These are phyloP conservation scores for Dasypus novemcinctus DNA, from an alignment of 2,113 vertebrate genomes.

Conservation along the genomic window DNA sequence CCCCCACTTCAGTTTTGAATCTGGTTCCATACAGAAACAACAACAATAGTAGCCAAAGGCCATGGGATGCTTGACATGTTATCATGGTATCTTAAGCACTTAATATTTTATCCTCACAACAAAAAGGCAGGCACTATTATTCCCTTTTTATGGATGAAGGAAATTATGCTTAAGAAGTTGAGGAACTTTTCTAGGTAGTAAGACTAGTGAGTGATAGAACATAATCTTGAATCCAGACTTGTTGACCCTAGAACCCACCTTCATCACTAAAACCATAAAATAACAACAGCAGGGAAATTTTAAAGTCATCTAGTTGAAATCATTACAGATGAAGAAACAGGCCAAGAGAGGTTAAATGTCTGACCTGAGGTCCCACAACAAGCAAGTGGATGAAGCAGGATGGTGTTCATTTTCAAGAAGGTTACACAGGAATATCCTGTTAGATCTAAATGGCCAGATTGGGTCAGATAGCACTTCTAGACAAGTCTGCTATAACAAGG, in stretches of 20 bases:
- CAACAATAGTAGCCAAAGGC: neutral
- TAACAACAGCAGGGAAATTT: neutral
- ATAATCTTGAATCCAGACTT: neutral
- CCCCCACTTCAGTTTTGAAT: neutral
- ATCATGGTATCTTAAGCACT: neutral
- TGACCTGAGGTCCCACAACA: neutral
- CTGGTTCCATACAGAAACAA: neutral
- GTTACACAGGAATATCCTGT: neutral
- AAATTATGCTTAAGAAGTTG: neutral
- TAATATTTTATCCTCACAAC: neutral
- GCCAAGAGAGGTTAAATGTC: neutral
- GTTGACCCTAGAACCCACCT: neutral
- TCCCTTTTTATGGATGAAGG: neutral
- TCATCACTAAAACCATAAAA: neutral
- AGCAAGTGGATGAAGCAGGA: neutral
- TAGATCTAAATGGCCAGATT: neutral
- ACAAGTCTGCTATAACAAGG: neutral
- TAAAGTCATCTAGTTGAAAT: neutral
- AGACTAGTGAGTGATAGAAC: neutral
- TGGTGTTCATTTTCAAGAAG: neutral
- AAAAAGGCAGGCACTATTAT: neutral
- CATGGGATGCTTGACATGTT: neutral
- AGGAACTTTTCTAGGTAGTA: neutral
- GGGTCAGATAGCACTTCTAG: neutral
- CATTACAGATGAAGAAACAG: neutral